These are phyloP conservation scores for Marmota monax DNA, from an alignment of 2,113 vertebrate genomes.

Conservation along the genomic window DNA sequence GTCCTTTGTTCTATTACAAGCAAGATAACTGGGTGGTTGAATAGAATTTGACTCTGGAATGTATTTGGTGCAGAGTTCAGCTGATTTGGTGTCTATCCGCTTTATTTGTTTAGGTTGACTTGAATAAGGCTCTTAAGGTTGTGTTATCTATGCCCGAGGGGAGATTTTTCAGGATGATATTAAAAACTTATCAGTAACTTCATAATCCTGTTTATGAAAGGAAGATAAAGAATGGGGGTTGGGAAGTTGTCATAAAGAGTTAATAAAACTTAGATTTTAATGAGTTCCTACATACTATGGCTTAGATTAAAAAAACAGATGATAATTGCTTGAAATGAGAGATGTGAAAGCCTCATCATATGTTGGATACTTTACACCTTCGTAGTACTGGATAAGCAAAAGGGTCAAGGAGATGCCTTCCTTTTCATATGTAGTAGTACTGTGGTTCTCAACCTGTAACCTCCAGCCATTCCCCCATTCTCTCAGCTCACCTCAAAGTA, in stretches of 20 bases:
- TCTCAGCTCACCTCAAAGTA: too few species aligned
- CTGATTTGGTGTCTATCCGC: neutral
- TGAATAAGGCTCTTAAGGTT: slow-evolving; percentile 41
- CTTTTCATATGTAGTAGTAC: neutral
- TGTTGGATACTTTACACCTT: too few species aligned
- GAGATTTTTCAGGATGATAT: slow-evolving; percentile 21
- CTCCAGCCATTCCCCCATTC: neutral
- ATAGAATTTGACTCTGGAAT: neutral
- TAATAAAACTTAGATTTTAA: slow-evolving; percentile 61
- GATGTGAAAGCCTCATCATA: neutral
- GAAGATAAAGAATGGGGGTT: neutral
- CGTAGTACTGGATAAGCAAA: neutral
- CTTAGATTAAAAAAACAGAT: neutral
- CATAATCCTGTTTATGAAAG: slow-evolving; percentile 33
- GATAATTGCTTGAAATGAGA: neutral
- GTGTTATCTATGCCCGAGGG: neutral
- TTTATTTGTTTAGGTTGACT: slow-evolving; percentile 16
- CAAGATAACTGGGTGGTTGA: neutral
- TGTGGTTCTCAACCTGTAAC: neutral
- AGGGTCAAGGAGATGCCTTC: neutral
- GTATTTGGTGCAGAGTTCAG: neutral
- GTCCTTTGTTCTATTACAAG: slow-evolving; percentile 58
- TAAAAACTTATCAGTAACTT: slow-evolving; percentile 15
- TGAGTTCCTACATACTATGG: neutral
- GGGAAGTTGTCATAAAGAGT: neutral